Percentiles rank a stretch among this genome's conserved stretches.
phyloP scores from a whole-genome alignment of 2,888 invertebrate species.

The Erpobdella octoculata region DNA sequence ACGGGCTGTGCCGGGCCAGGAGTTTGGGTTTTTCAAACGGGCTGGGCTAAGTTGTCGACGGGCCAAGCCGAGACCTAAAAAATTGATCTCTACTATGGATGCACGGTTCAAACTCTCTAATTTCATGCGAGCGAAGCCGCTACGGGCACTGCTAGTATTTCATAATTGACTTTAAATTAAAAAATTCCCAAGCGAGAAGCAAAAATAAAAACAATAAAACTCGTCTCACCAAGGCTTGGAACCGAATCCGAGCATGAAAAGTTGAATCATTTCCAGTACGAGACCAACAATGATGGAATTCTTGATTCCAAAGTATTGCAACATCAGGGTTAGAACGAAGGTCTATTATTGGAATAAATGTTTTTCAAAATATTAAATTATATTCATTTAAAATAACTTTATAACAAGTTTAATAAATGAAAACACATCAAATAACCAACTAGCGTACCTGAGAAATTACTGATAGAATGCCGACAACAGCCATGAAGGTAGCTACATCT shows the following conservation, averaged over 20 bases:
- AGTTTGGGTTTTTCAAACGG: too few relatives aligned
- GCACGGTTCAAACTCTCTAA: neutral
- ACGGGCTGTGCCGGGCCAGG: too few relatives aligned
- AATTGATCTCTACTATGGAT: neutral
- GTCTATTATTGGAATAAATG: too few relatives aligned
- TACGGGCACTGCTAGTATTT: neutral
- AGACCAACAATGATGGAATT: conserved; percentile 94
- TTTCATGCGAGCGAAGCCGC: neutral
- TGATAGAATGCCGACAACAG: conserved; percentile 87
- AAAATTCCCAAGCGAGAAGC: neutral
- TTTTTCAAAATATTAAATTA: too few relatives aligned
- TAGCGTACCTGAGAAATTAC: conserved; percentile 77
- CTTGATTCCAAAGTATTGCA: conserved; percentile 82
- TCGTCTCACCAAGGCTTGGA: conserved; percentile 72
- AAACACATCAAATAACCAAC: neutral
- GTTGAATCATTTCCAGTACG: conserved; percentile 87
- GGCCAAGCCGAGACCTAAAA: neutral
- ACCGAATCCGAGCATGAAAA: conserved; percentile 94
- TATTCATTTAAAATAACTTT: too few relatives aligned
- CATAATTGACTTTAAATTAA: neutral
- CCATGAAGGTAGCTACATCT: conserved; percentile 94
- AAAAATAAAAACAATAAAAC: neutral
- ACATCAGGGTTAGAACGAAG: conserved; percentile 63
- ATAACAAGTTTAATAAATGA: neutral
- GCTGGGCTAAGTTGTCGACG: too few relatives aligned